phyloP scores from a whole-genome alignment of 2,888 invertebrate genomes.

The Atherix ibis region DNA sequence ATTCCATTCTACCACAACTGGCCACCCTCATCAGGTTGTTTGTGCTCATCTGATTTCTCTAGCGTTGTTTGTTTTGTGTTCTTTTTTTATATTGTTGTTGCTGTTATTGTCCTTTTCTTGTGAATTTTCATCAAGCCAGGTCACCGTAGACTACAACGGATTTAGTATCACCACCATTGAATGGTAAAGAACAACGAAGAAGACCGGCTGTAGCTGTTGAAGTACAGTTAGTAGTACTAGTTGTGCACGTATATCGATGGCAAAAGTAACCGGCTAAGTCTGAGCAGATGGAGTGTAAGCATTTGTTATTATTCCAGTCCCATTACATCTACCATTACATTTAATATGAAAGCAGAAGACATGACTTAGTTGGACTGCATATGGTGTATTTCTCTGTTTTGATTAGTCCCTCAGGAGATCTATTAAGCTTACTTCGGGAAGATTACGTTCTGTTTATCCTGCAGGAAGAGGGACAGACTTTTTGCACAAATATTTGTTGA shows the following conservation, averaged over 20 bases:
- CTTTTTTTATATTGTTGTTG: constrained; percentile 3
- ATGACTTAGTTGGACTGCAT: constrained; percentile 10
- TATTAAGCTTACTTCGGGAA: constrained; percentile 12
- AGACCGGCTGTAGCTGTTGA: too few species aligned
- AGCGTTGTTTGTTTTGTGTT: background rate
- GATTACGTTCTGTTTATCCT: constrained; percentile 11
- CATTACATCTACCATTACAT: constrained; percentile 12
- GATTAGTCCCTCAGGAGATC: constrained; percentile 13
- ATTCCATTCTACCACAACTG: constrained; percentile 1
- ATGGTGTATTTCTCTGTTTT: constrained; percentile 9
- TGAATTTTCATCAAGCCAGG: too few species aligned
- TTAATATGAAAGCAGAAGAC: constrained; percentile 10
- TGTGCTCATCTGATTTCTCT: constrained; percentile 1
- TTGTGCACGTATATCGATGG: background rate
- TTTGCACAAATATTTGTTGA: constrained; percentile 9
- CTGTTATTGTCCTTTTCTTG: constrained; percentile 2
- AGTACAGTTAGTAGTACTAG: background rate
- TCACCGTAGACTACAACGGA: too few species aligned
- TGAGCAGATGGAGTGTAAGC: too few species aligned
- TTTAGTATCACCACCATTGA: too few species aligned
- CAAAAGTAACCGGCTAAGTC: too few species aligned
- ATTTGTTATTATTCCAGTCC: constrained; percentile 5
- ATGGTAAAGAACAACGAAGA: too few species aligned
- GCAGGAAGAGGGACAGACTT: background rate
- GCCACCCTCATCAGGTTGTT: background rate